Conservation (phyloP, 1,140 invertebrate species). For the Lasioglossum albipes region DNA sequence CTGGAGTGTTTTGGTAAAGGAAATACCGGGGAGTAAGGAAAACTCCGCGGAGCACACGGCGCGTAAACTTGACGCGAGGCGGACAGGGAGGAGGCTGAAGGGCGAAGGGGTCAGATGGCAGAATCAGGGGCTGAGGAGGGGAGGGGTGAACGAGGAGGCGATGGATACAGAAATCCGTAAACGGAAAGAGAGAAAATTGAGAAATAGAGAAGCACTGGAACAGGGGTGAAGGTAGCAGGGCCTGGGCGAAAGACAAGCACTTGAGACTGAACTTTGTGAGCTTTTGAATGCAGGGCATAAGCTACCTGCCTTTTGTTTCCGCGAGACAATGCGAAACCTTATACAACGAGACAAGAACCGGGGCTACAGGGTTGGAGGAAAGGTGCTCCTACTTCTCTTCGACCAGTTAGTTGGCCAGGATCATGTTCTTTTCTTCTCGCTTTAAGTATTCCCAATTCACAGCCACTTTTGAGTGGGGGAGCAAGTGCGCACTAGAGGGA, state of each 20-base stretch:
- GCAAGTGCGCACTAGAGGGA: conserved; percentile 40
- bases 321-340: conserved; percentile 69
- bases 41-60: not conserved
- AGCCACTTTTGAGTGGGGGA: conserved; percentile 40
- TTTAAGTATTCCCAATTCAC: conserved; percentile 54
- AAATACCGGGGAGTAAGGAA: not conserved
- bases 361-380: not conserved
- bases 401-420: conserved; percentile 55
- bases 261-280: conserved; percentile 73
- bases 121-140: too few species aligned
- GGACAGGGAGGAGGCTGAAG: too few species aligned
- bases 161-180: conserved; percentile 43
- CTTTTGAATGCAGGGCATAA: conserved; percentile 71
- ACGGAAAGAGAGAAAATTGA: conserved; percentile 41
- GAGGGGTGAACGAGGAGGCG: not conserved
- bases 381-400: conserved; percentile 56
- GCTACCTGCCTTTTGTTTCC: conserved; percentile 73
- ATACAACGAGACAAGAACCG: conserved; percentile 53
- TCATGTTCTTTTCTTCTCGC: conserved; percentile 49
- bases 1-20: not conserved
- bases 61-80: not conserved
- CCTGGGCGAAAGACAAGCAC: conserved; percentile 58
- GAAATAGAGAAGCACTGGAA: conserved; percentile 5
- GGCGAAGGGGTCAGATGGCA: too few species aligned
- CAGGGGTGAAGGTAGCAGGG: conserved; percentile 6